Base-by-base conservation (phyloP, 64 coral and sea anemone species). In the Trachythela sp. region DNA sequence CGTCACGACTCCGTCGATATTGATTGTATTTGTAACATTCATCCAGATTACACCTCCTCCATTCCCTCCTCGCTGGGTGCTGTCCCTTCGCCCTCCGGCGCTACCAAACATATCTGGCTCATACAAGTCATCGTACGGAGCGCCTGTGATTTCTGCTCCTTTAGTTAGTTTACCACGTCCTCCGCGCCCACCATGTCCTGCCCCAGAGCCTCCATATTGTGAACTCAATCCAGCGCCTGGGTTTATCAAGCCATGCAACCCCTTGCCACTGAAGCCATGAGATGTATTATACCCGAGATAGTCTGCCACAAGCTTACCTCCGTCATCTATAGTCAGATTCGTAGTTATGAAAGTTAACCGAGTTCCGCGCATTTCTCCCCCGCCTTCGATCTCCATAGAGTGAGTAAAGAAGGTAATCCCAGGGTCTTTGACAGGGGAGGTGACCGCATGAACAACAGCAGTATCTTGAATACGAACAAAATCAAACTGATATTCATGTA, bases 11-110 rank as follows among this genome's bases (percentile, higher is more conserved):
- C 95, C 95, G 18, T 98, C 95, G 8, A 98, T 88, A 42, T 94
- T 93, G 54, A 98, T 98, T 34, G 94, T 41, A 24, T 92, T 90
- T 9, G 95, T 98, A 20, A 98, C 88, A 37, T 98, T 98, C 93
- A 98, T 98, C 95, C 95, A 98, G 5, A 98, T 83, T 83, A 94
- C 88, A 8, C 95, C 95, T 26, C 95, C 95, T 39, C 95, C 93
- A 58, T 90, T 93, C 0, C 95, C 95, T 9, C 93, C 93, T 84
- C 92, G 93, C 31, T 88, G 76, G 9, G 75, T 92, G 68, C 87
- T 64, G 1, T 18, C 59, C 2, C 91, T 93, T 42, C 77, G 94
- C 48, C 95, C 95, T n/a, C 95, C 95, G 0, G 89, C 83, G 38
- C 95, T 98, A 20, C 95, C 95, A 36, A 94, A 91, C 48, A 83